Base-by-base conservation (phyloP, 2,797 vertebrate species). In the Gephyroberyx darwinii region DNA sequence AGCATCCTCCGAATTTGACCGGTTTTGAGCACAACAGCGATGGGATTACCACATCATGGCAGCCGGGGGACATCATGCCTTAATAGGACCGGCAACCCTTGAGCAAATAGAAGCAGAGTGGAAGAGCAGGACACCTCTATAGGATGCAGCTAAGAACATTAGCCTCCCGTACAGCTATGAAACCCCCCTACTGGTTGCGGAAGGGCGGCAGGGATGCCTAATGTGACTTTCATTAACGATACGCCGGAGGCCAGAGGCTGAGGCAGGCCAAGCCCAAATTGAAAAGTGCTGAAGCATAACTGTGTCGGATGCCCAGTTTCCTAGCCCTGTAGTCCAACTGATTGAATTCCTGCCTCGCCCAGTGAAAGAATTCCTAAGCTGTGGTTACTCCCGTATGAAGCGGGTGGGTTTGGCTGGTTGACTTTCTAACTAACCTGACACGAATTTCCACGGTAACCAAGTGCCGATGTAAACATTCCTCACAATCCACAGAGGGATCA, bases 271-370 rank as follows among this genome's bases (percentile, higher is more conserved):
- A 81, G 77, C 80, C 71, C 85, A 94, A 93, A 92, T 93, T 93
- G 92, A 92, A 93, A 93, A 89, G 91, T 90, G 88, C 85, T 90
- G 86, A 91, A 90, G 92, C 92, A 86, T 86, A 91, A 86, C 92
- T 86, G 90, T 90, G 86, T 89, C 82, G 78, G 89, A 92, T 89
- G 88, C 87, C 88, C 83, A 56, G 84, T 81, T 91, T 90, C 88
- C 91, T 69, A 69, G 84, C 79, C 82, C 75, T 77, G 50, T 67
- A 85, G 86, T 79, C 80, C 77, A 16, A 85, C 78, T 88, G 91
- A 92, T 87, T 91, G 88, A 91, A 92, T 90, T 90, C 89, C 84
- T 84, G 80, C 88, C 89, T 91, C 77, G 62, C 82, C 84, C 83
- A 85, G 48, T 78, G 71, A 79, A 90, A 82, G 73, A 90, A 91